Percentiles rank a stretch among this genome's conserved stretches.
phyloP scores from a whole-genome alignment of 2,113 vertebrate species.

The Callocephalon fimbriatum region DNA sequence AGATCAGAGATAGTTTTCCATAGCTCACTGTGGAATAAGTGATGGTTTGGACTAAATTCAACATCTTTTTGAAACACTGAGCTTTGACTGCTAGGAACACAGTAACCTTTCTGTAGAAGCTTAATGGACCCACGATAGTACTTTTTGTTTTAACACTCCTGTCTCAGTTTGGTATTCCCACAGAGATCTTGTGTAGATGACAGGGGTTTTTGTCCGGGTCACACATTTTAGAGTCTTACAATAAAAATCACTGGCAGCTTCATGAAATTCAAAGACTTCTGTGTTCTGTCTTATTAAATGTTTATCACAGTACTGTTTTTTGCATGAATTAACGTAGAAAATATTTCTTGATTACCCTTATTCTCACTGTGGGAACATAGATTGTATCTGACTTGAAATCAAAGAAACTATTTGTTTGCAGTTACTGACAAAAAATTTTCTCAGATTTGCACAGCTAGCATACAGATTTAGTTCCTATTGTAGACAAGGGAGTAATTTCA shows the following conservation, averaged over 20 bases:
- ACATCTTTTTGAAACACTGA: neutral
- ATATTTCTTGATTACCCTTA: constrained; percentile 22
- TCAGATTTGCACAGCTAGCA: neutral
- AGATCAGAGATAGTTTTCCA: constrained; percentile 19
- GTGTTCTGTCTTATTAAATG: constrained; percentile 46
- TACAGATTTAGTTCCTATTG: neutral
- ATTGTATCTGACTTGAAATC: constrained; percentile 47
- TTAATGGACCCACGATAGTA: neutral
- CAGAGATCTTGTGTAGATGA: constrained; percentile 15
- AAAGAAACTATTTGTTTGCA: constrained; percentile 34
- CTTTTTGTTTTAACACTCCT: constrained; percentile 34
- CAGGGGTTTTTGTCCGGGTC: constrained; percentile 1
- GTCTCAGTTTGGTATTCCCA: constrained; percentile 26
- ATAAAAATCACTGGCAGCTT: constrained; percentile 44
- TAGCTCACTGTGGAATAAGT: neutral
- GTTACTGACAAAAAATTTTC: neutral
- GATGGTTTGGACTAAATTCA: constrained; percentile 25
- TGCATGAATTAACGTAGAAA: constrained; percentile 36
- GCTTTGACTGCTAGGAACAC: neutral
- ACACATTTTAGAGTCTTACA: constrained; percentile 1
- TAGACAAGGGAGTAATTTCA: neutral
- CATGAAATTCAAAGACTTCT: constrained; percentile 38
- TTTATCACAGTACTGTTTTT: constrained; percentile 3
- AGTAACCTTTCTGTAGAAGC: constrained; percentile 56
- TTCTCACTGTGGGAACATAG: constrained; percentile 34